phyloP scores from a whole-genome alignment of 2,888 invertebrate genomes.

The Polietes domitor region DNA sequence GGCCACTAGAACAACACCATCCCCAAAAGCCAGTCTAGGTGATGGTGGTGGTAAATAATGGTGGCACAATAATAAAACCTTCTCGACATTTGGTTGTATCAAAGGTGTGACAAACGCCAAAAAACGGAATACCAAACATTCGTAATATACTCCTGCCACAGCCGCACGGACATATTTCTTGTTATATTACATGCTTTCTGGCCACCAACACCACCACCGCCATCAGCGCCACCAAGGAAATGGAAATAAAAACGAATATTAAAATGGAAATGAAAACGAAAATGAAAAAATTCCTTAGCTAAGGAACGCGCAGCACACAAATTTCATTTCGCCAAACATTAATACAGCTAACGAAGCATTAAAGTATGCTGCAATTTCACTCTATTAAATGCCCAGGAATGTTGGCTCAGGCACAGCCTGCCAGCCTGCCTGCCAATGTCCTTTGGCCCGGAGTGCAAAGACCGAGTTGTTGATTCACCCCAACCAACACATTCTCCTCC shows the following conservation, averaged over 20 bases:
- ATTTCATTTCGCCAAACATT: constrained; percentile 56
- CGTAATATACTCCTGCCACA: constrained; percentile 39
- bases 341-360: constrained; percentile 64
- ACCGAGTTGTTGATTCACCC: not conserved
- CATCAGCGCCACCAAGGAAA: constrained; percentile 13
- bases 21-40: constrained; percentile 64
- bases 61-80: not conserved
- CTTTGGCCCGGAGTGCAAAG: constrained; percentile 19
- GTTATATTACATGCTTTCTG: constrained; percentile 18
- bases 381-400: constrained; percentile 58
- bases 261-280: constrained; percentile 40
- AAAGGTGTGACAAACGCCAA: constrained; percentile 76
- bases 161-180: constrained; percentile 28
- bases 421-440: constrained; percentile 11
- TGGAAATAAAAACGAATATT: constrained; percentile 31
- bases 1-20: constrained; percentile 4
- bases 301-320: constrained; percentile 38
- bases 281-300: constrained; percentile 65
- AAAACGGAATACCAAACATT: constrained; percentile 70
- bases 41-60: not conserved
- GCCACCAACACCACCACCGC: not conserved
- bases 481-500: constrained; percentile 14
- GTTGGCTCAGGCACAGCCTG: not conserved
- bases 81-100: constrained; percentile 31
- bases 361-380: constrained; percentile 60